phyloP scores from a whole-genome alignment of 1,140 invertebrate genomes.

The Marisa cornuarietis region DNA sequence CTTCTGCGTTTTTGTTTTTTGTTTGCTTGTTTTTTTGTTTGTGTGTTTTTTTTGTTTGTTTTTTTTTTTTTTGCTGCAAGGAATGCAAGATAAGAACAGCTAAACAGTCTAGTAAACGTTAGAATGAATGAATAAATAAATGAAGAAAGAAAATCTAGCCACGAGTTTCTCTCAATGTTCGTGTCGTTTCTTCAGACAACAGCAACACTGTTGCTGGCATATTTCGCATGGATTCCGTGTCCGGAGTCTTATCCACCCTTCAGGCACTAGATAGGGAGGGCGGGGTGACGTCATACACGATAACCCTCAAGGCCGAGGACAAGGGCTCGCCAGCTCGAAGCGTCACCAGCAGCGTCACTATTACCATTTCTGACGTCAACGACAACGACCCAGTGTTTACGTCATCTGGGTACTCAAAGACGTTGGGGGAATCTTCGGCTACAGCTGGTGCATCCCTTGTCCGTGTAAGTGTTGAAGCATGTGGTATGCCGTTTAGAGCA shows the following conservation, averaged over 20 bases:
- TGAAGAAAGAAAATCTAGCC: too few relatives aligned
- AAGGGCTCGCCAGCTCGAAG: slow-evolving; percentile 29
- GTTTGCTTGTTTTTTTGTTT: too few relatives aligned
- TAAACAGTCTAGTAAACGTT: too few relatives aligned
- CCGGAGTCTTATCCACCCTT: slow-evolving; percentile 31
- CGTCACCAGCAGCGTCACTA: slow-evolving; percentile 17
- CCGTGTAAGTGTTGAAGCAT: too few relatives aligned
- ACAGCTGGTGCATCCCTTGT: slow-evolving; percentile 17
- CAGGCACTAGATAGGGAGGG: slow-evolving; percentile 45
- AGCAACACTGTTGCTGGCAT: slow-evolving; percentile 10
- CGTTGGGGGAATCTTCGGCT: slow-evolving; percentile 36
- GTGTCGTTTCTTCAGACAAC: too few relatives aligned
- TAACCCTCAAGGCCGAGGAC: slow-evolving; percentile 41
- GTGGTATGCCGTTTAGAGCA: too few relatives aligned
- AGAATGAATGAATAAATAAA: too few relatives aligned
- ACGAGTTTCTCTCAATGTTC: too few relatives aligned
- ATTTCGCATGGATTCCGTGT: slow-evolving; percentile 33
- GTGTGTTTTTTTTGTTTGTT: too few relatives aligned
- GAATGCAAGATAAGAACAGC: too few relatives aligned
- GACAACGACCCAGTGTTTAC: slow-evolving; percentile 42
- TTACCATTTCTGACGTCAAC: slow-evolving; percentile 44
- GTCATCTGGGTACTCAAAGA: slow-evolving; percentile 25
- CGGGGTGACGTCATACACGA: slow-evolving; percentile 58
- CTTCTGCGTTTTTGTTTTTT: too few relatives aligned
- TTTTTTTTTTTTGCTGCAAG: too few relatives aligned